Evolutionary conservation across 2,113 vertebrate species (phyloP).

Genomic region (Tachysurus vachellii): DNA sequence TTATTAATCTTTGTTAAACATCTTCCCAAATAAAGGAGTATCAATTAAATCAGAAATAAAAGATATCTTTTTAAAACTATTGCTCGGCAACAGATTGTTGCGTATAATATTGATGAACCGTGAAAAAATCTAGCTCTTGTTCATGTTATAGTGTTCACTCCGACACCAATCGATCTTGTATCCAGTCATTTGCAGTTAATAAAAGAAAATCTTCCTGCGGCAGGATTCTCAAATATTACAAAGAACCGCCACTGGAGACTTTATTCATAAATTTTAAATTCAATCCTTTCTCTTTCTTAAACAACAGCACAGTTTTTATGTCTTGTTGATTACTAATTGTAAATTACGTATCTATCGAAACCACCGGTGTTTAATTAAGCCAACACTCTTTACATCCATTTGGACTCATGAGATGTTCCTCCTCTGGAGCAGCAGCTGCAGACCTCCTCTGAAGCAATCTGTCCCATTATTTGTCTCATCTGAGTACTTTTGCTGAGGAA

Average conservation of each 20-base stretch:
- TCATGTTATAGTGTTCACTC: background rate
- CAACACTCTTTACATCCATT: background rate
- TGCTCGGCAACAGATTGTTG: background rate
- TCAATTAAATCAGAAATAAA: background rate
- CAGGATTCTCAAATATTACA: background rate
- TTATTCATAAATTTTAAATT: background rate
- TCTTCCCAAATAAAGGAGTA: background rate
- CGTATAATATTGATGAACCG: background rate
- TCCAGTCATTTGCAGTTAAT: background rate
- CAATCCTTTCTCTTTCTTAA: too few species aligned
- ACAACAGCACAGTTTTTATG: background rate
- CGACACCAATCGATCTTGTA: background rate
- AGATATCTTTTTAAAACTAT: background rate
- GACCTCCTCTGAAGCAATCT: slow-evolving; percentile 19
- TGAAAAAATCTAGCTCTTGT: background rate
- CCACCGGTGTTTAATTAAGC: background rate
- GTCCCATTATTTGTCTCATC: background rate
- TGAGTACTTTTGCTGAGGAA: background rate
- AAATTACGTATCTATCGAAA: background rate
- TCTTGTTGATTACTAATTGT: background rate
- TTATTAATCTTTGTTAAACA: too few species aligned
- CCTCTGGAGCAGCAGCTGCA: slow-evolving; percentile 34
- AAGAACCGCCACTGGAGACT: background rate
- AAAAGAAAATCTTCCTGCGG: background rate
- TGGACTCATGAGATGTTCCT: background rate